phyloP scores from a whole-genome alignment of 2,113 vertebrate species.

The Geococcyx californianus region DNA sequence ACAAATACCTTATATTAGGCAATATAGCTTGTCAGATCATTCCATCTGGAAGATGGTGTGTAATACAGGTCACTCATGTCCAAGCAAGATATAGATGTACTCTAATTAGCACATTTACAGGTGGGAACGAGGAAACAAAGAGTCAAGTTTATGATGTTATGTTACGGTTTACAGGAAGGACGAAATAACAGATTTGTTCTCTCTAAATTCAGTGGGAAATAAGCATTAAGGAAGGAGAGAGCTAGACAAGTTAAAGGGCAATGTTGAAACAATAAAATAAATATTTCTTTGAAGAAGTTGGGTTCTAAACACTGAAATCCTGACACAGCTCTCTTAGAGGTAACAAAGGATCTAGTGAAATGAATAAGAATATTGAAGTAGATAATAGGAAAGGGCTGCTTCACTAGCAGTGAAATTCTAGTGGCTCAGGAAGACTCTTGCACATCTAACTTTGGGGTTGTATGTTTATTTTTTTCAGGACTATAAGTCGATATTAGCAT shows the following conservation, averaged over 20 bases:
- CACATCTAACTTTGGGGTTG: background rate
- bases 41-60: background rate
- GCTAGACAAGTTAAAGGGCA: background rate
- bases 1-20: background rate
- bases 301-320: background rate
- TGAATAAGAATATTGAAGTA: background rate
- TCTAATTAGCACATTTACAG: background rate
- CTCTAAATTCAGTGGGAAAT: background rate
- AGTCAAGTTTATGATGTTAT: background rate
- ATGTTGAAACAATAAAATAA: background rate
- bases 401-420: background rate
- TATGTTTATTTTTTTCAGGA: background rate
- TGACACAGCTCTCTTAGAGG: background rate
- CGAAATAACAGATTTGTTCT: background rate
- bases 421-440: background rate
- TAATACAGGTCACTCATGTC: background rate
- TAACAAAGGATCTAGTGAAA: background rate
- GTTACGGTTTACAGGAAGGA: background rate
- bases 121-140: background rate
- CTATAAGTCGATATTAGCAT: background rate
- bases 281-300: background rate
- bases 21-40: background rate
- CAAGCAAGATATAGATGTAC: background rate
- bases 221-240: background rate
- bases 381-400: background rate